These are phyloP conservation scores for Eptesicus fuscus DNA, from an alignment of 2,113 vertebrate species.

Conservation along the genomic window DNA sequence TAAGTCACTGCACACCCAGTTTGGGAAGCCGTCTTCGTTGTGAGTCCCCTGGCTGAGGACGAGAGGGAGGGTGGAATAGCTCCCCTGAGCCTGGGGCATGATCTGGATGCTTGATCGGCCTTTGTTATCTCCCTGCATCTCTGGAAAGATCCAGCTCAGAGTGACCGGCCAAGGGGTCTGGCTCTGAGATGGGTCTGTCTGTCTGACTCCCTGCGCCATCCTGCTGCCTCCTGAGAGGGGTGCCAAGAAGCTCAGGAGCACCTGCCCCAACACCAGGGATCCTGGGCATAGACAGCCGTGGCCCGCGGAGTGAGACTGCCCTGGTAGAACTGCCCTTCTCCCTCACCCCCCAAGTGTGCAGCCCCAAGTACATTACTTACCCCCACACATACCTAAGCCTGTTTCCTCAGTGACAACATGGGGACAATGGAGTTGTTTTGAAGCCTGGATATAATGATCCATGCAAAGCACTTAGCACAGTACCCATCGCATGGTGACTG, in stretches of 20 bases:
- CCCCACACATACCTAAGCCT: no score
- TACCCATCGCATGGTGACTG: rapidly evolving
- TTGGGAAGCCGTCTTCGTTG: neutral
- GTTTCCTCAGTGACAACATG: neutral
- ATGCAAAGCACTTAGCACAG: neutral
- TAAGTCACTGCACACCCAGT: neutral
- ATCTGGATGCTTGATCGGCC: neutral
- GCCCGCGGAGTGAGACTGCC: neutral
- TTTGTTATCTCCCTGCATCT: neutral
- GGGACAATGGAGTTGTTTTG: neutral
- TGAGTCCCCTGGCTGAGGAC: neutral
- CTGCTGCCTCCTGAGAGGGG: neutral
- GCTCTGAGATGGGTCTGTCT: neutral
- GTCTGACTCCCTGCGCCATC: neutral
- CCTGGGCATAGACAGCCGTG: neutral
- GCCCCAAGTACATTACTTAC: rapidly evolving
- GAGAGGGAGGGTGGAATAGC: no score
- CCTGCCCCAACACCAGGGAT: neutral
- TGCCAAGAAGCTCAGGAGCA: neutral
- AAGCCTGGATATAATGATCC: neutral
- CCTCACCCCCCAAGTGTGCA: neutral
- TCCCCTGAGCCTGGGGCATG: neutral
- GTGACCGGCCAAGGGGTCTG: neutral
- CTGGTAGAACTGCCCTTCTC: neutral
- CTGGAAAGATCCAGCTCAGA: neutral